Evolutionary conservation across 1,140 invertebrate species (phyloP).

Genomic region (Maconellicoccus hirsutus): DNA sequence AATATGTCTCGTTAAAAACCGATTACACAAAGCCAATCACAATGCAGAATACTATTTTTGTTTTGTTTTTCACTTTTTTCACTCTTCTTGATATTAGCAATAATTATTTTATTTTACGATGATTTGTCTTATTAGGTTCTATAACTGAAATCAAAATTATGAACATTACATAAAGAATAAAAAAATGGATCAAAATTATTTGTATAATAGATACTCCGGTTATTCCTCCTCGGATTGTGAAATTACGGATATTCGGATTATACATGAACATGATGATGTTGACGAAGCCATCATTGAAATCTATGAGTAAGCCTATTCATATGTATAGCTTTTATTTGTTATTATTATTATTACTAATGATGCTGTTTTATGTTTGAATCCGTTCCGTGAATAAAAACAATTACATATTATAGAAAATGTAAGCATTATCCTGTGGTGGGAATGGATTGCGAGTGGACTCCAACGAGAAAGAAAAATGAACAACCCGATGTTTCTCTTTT

Average conservation of each 20-base stretch:
- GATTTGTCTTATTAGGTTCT: too few species aligned
- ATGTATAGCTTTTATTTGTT: not conserved
- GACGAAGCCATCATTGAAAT: not conserved
- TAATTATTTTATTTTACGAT: too few species aligned
- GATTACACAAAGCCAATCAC: too few species aligned
- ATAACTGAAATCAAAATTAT: too few species aligned
- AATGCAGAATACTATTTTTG: too few species aligned
- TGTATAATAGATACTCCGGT: too few species aligned
- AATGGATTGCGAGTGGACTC: conserved; percentile 15
- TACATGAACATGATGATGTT: not conserved
- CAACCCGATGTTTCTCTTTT: conserved; percentile 2
- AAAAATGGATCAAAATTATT: too few species aligned
- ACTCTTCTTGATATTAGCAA: too few species aligned
- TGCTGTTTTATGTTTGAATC: not conserved
- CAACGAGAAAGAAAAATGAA: not conserved
- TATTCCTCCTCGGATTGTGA: not conserved
- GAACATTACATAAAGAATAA: too few species aligned
- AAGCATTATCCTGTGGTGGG: not conserved
- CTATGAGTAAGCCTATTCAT: not conserved
- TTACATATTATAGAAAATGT: conserved; percentile 10
- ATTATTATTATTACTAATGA: not conserved
- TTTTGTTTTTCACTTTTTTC: too few species aligned
- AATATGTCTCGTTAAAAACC: too few species aligned
- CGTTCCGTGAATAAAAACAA: too few species aligned
- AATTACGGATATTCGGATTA: not conserved